phyloP scores from a whole-genome alignment of 2,113 vertebrate species.

The Alethe castanea region DNA sequence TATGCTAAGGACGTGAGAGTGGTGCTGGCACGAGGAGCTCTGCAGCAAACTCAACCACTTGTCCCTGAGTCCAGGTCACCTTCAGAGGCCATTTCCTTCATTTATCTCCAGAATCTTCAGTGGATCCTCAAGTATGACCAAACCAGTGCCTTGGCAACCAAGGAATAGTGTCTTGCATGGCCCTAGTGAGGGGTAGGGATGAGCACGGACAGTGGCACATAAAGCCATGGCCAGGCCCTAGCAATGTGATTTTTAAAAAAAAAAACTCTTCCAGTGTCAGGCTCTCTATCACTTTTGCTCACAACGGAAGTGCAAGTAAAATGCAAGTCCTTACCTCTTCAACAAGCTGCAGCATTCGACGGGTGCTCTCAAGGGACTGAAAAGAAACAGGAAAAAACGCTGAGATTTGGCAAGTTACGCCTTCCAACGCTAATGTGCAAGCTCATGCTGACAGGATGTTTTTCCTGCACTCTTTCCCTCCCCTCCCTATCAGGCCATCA shows the following conservation, averaged over 20 bases:
- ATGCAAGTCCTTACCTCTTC: conserved; percentile 88
- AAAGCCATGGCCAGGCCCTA: not conserved
- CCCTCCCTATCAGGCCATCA: not conserved
- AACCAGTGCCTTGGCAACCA: not conserved
- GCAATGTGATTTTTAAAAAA: not conserved
- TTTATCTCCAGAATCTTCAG: not conserved
- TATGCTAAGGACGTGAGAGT: not conserved
- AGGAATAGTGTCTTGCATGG: not conserved
- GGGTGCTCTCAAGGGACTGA: conserved; percentile 97
- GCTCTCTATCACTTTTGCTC: not conserved
- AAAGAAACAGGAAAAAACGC: not conserved
- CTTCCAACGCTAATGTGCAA: not conserved
- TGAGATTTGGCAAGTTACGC: not conserved
- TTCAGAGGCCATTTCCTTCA: not conserved
- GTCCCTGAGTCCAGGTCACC: not conserved
- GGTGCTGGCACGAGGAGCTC: fast-evolving
- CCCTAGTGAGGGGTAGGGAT: not conserved
- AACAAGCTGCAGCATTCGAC: conserved; percentile 98
- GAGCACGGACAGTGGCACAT: not conserved
- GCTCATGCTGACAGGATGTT: not conserved
- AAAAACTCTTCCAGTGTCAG: not conserved
- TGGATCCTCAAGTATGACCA: not conserved
- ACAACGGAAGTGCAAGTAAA: not conserved
- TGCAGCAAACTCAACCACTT: not conserved
- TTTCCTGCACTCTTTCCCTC: not conserved